Percentiles rank a stretch among this genome's conserved stretches.
Evolutionary conservation across 1,140 invertebrate species (phyloP).

Genomic region (Eupeodes corollae): DNA sequence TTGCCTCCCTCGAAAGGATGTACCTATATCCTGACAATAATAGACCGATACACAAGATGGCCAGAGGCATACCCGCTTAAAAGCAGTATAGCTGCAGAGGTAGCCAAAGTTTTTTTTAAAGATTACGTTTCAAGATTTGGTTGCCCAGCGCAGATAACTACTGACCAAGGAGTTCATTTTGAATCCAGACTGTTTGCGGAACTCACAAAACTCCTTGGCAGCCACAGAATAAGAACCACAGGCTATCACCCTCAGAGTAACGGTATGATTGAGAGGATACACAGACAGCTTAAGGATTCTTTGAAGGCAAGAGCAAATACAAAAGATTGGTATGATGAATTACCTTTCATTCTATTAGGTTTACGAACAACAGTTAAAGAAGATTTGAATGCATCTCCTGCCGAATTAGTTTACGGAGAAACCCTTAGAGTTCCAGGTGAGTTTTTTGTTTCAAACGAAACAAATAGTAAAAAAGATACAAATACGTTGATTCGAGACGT

Average conservation of each 20-base stretch:
- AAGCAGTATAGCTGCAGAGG: too few relatives aligned
- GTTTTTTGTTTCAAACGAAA: constrained; percentile 3
- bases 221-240: too few relatives aligned
- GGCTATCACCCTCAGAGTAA: constrained; percentile 35
- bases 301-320: constrained; percentile 12
- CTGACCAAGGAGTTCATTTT: too few relatives aligned
- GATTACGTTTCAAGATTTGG: too few relatives aligned
- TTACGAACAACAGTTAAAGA: constrained; percentile 12
- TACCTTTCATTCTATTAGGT: constrained; percentile 15
- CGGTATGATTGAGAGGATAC: constrained; percentile 29
- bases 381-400: constrained; percentile 18
- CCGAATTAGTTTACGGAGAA: constrained; percentile 23
- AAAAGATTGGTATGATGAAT: constrained; percentile 10
- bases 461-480: not conserved
- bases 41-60: too few relatives aligned
- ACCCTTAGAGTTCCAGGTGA: constrained; percentile 20
- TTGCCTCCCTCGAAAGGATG: constrained; percentile 32
- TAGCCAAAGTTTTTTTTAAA: too few relatives aligned
- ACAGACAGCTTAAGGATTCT: constrained; percentile 37
- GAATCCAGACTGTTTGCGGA: too few relatives aligned
- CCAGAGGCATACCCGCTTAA: too few relatives aligned
- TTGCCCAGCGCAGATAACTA: too few relatives aligned
- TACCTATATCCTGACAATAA: too few relatives aligned
- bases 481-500: not conserved
- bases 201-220: too few relatives aligned